Evolutionary conservation across 2,888 invertebrate genomes (phyloP), one percentile per base, ranked within the genome.

Genomic region (Protophormia terraenovae): DNA sequence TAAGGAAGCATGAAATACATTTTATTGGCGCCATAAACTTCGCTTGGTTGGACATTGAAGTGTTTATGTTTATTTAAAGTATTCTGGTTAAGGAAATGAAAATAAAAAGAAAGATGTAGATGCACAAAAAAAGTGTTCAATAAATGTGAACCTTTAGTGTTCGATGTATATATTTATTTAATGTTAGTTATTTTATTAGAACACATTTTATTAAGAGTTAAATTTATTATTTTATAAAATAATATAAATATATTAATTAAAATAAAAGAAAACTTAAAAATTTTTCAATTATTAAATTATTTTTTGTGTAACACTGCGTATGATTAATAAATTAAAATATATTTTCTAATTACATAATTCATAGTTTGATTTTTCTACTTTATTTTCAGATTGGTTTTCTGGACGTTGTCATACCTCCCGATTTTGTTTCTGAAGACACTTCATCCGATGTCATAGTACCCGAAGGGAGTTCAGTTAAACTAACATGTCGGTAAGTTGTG

Each of bases 401-500:
- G 88, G 96, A 97, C 87, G 97, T 98, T 72, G 96, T 97, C 29
- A 95, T 98, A 87, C 97, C 98, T 38, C 98, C 98, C n/a, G 97
- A 98, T 92, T 97, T 98, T 89, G 95, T 97, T 86, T 91, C 95
- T 19, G 97, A 97, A 90, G 97, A 97, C 90, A 97, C 97, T 29
- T 97, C 97, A n/a, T 96, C 97, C 0, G 98, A 98, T 91, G 94
- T 97, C 14, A 96, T 96, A 94, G 96, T 97, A 35, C 95, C 96
- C 29, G 98, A 98, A 94, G 97, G 97, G 73, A 96, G 96, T 45
- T 94, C 94, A 0, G 95, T 95, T 12, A 94, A 94, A 88, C 93
- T 96, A 78, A 94, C 94, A 50, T 96, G 96, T 90, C 93, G 93
- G 93, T 93, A 90, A 89, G 92, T 91, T 83, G 3, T 6, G 6